Evolutionary conservation across 1,140 invertebrate species (phyloP).

Genomic region (Mactra quadrangularis): DNA sequence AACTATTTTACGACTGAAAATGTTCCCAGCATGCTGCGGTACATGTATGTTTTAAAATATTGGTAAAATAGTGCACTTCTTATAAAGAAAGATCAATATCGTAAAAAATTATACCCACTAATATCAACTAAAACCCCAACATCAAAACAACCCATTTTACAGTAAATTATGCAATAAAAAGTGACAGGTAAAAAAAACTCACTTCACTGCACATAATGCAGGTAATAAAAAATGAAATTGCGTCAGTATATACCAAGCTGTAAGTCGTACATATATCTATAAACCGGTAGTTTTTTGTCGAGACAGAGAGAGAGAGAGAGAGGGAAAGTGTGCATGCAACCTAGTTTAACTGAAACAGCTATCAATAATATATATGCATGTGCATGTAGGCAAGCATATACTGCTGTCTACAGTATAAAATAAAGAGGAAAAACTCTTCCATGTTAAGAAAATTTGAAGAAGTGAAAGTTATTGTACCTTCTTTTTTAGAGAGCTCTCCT

Average conservation of each 20-base stretch:
- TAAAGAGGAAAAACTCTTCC: too few species aligned
- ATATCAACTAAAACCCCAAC: background rate
- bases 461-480: too few species aligned
- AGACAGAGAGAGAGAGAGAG: too few species aligned
- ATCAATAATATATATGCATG: too few species aligned
- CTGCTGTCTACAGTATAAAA: too few species aligned
- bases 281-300: too few species aligned
- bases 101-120: slow-evolving; percentile 4
- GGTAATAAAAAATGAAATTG: slow-evolving; percentile 35
- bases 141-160: background rate
- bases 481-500: too few species aligned
- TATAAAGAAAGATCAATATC: background rate
- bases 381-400: too few species aligned
- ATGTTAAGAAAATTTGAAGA: too few species aligned
- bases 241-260: slow-evolving; percentile 23
- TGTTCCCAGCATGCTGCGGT: background rate
- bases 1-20: background rate
- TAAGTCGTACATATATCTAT: background rate
- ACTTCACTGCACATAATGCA: slow-evolving; percentile 44
- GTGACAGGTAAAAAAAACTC: slow-evolving; percentile 31
- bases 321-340: too few species aligned
- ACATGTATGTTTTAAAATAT: background rate
- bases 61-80: background rate
- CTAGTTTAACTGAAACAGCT: too few species aligned
- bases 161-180: slow-evolving; percentile 38